Evolutionary conservation across 2,888 invertebrate genomes (phyloP), one percentile per base, ranked within the genome.

Genomic region (Drosophila gaucha): DNA sequence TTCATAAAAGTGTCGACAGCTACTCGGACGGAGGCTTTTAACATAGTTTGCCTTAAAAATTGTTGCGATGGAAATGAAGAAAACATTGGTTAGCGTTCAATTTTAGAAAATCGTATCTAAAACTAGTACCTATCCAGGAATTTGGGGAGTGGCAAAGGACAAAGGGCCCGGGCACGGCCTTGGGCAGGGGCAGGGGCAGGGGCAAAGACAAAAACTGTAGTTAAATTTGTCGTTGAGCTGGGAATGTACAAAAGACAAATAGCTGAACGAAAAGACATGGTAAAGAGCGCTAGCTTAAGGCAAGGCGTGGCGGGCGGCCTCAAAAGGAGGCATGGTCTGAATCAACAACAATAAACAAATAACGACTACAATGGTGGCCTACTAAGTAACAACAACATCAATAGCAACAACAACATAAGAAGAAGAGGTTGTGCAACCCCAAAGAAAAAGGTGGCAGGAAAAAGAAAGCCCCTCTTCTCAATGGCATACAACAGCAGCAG

Each of bases 321-420:
- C n/a, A n/a, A n/a, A n/a, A n/a, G n/a, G n/a, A n/a, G n/a, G 58
- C 46, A 36, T 33, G 58, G 51, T 47, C 66, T 59, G 80, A 80
- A 62, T 80, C 78, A 80, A 86, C 87, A 77, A 67, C 64, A 80
- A 72, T 78, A 80, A 74, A 69, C 74, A 84, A 84, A 77, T 67
- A 80, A 64, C 50, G 74, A 55, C 56, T 67, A 77, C 80, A 84
- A 77, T 64, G 68, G 68, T 62, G 51, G 76, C 54, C 64, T 67
- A 57, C 76, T 71, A 69, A 74, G 80, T 58, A 83, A 75, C 72
- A 77, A 51, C 63, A 62, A 56, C 67, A 67, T 51, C 63, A 62
- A 56, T 65, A 67, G 59, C 67, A 74, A 46, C 63, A 67, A 14
- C 31, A 60, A 39, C 35, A 52, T 28, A 0, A 52, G 56, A 14